Percentiles rank a stretch among this genome's conserved stretches.
These are phyloP conservation scores for Pollenia angustigena DNA, from an alignment of 2,888 invertebrate genomes.

Conservation along the genomic window DNA sequence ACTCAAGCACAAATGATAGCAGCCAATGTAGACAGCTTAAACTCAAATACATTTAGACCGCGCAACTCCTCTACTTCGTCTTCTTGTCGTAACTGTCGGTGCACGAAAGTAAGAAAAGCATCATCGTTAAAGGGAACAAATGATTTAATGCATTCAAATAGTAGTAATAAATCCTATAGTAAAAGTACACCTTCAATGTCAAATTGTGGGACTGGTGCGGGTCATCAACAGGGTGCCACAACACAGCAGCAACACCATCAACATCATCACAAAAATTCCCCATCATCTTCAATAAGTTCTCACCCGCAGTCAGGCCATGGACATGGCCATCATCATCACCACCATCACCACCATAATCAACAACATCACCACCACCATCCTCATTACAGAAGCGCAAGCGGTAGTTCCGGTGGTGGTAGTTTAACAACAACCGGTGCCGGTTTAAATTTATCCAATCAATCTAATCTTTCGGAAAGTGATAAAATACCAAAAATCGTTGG, in stretches of 20 bases:
- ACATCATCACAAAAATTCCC: slow-evolving; percentile 57
- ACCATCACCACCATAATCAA: slow-evolving; percentile 28
- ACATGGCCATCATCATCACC: slow-evolving; percentile 53
- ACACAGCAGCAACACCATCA: slow-evolving; percentile 66
- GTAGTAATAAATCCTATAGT: slow-evolving; percentile 76
- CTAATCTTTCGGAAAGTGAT: slow-evolving; percentile 81
- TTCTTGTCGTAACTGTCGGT: slow-evolving; percentile 79
- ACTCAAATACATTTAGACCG: slow-evolving; percentile 70
- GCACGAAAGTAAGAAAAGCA: slow-evolving; percentile 77
- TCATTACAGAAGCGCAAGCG: slow-evolving; percentile 24
- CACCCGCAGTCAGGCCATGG: slow-evolving; percentile 53
- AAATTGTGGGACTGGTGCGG: slow-evolving; percentile 67
- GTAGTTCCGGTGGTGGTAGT: slow-evolving; percentile 75
- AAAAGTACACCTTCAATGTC: slow-evolving; percentile 80
- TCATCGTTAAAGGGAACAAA: slow-evolving; percentile 80
- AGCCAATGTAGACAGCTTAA: slow-evolving; percentile 78
- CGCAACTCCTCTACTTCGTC: slow-evolving; percentile 54
- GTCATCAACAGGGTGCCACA: slow-evolving; percentile 64
- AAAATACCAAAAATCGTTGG: slow-evolving; percentile 84
- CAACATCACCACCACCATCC: slow-evolving; percentile 51
- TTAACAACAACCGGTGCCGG: slow-evolving; percentile 75
- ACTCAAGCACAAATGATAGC: slow-evolving; percentile 78
- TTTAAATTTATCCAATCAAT: slow-evolving; percentile 67
- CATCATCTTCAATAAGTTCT: slow-evolving; percentile 19
- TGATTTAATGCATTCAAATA: slow-evolving; percentile 76